A percentile compares a stretch with the other conserved stretches of the same genome.
These are phyloP conservation scores for Euthynnus affinis DNA, from an alignment of 2,797 vertebrate genomes.

Conservation along the genomic window DNA sequence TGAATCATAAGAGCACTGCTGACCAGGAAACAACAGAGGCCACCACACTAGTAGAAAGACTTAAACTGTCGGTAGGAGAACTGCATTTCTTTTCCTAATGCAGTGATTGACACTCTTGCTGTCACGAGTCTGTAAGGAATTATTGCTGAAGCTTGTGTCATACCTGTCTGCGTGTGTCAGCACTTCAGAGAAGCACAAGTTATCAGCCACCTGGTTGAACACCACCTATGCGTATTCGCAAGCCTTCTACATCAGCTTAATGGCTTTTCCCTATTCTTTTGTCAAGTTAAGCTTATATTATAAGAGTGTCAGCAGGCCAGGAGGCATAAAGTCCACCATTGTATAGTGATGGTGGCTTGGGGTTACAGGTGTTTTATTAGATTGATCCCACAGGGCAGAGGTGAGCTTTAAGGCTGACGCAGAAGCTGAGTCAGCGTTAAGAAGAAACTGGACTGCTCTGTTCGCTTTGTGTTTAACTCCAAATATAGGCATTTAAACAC, in stretches of 20 bases:
- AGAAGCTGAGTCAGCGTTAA: slow-evolving; percentile 65
- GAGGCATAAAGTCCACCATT: slow-evolving; percentile 3
- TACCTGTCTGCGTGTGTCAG: not conserved
- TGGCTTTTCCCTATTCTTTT: slow-evolving; percentile 26
- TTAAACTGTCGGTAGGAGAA: slow-evolving; percentile 23
- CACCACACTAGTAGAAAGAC: not conserved
- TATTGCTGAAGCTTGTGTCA: not conserved
- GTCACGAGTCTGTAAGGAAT: not conserved
- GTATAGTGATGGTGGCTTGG: slow-evolving; percentile 8
- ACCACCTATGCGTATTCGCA: not conserved
- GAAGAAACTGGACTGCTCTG: slow-evolving; percentile 23
- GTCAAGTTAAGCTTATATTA: slow-evolving; percentile 13
- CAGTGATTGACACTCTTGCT: not conserved
- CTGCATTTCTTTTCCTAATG: slow-evolving; percentile 22
- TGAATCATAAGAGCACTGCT: no score
- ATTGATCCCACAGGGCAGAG: slow-evolving; percentile 61
- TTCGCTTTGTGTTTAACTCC: slow-evolving; percentile 45
- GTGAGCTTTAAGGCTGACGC: slow-evolving; percentile 45
- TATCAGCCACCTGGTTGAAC: slow-evolving; percentile 18
- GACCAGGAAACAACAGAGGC: no score
- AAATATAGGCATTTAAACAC: slow-evolving; percentile 51
- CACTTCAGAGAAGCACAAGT: slow-evolving; percentile 24
- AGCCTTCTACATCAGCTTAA: slow-evolving; percentile 7
- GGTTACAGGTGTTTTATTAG: slow-evolving; percentile 47
- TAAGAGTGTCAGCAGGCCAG: slow-evolving; percentile 32